phyloP scores from a whole-genome alignment of 1,140 invertebrate genomes.

The Zaprionus lachaisei region DNA sequence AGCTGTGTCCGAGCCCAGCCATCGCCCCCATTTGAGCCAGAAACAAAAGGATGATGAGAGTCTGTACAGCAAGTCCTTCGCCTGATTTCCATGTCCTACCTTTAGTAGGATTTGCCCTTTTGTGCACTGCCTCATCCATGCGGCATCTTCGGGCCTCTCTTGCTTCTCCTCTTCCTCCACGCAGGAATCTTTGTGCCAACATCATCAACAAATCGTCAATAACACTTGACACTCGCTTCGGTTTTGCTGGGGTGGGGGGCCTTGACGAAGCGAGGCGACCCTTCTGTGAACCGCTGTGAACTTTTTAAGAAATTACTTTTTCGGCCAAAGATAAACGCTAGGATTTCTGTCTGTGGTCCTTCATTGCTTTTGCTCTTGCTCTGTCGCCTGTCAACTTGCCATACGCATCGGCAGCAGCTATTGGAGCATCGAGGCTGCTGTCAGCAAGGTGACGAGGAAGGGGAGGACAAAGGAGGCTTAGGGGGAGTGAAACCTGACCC shows the following conservation, averaged over 20 bases:
- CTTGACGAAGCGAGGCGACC: neutral
- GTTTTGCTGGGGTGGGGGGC: conserved; percentile 28
- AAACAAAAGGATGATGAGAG: conserved; percentile 47
- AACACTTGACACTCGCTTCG: conserved; percentile 75
- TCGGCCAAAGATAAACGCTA: conserved; percentile 59
- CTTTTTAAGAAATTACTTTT: conserved; percentile 79
- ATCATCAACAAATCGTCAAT: conserved; percentile 83
- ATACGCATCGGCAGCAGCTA: conserved; percentile 28
- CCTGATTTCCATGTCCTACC: conserved; percentile 41
- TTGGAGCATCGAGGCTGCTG: conserved; percentile 23
- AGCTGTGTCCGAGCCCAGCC: conserved; percentile 16
- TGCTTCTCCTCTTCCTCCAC: neutral
- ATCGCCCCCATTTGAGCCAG: conserved; percentile 36
- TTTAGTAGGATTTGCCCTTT: conserved; percentile 40
- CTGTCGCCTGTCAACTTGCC: conserved; percentile 40
- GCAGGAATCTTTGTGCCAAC: conserved; percentile 60
- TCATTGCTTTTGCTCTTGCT: conserved; percentile 12
- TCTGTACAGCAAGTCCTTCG: conserved; percentile 17
- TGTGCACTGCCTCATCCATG: conserved; percentile 2
- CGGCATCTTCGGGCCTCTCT: neutral
- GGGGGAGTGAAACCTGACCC: conserved; percentile 49
- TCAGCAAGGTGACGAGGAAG: conserved; percentile 3
- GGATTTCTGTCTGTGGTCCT: conserved; percentile 24
- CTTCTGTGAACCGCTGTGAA: conserved; percentile 34
- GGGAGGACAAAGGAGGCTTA: too few species aligned